Conservation (phyloP, 2,888 invertebrate genomes). For the Alentia gelatinosa region DNA sequence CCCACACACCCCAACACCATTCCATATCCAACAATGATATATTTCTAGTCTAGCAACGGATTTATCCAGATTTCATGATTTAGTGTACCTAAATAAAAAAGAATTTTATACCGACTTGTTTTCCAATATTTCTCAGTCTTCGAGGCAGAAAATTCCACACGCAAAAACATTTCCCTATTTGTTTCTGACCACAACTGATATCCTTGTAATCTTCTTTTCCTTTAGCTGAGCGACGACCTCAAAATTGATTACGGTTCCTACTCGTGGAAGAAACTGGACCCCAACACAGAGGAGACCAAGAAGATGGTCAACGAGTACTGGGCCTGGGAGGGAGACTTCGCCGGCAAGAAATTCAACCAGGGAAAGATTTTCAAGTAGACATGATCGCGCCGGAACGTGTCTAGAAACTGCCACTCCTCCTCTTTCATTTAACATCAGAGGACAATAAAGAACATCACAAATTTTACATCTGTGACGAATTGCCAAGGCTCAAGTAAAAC, state of each 20-base stretch:
- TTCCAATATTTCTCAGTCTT: background rate
- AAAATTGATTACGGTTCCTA: conserved; percentile 98
- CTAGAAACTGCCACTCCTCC: background rate
- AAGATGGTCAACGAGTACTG: conserved; percentile 93
- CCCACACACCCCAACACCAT: no score
- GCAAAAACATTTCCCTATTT: no score
- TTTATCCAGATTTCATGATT: no score
- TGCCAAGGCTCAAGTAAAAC: background rate
- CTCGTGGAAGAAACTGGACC: conserved; percentile 95
- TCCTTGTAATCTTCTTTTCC: conserved; percentile 66
- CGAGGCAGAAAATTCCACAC: background rate
- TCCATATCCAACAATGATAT: no score
- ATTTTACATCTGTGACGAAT: background rate
- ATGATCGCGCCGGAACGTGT: background rate
- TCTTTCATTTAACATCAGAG: background rate
- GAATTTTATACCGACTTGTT: no score
- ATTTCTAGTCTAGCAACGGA: no score
- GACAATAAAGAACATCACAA: background rate
- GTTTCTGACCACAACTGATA: no score
- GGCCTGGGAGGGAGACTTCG: conserved; percentile 93
- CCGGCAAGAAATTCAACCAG: conserved; percentile 96
- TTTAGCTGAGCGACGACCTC: conserved; percentile 93
- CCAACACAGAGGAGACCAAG: conserved; percentile 90
- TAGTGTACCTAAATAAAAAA: no score
- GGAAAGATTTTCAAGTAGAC: conserved; percentile 98